Evolutionary conservation across 2,888 invertebrate genomes (phyloP).

Genomic region (Pteria penguin): DNA sequence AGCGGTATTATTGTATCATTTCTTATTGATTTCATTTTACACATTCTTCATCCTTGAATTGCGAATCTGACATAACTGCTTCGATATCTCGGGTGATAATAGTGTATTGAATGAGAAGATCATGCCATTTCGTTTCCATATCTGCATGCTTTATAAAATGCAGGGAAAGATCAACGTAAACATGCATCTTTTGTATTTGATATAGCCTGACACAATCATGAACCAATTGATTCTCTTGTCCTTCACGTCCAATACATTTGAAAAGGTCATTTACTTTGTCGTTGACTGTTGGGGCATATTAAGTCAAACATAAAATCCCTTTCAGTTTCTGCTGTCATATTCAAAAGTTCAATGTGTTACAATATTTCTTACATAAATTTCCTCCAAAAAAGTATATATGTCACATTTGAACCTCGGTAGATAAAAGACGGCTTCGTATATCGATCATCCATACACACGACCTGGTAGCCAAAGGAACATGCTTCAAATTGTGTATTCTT

Average conservation of each 20-base stretch:
- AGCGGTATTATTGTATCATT: background rate
- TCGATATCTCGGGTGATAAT: background rate
- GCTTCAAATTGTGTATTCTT: too few species aligned
- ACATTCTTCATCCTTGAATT: background rate
- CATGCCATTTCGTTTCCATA: background rate
- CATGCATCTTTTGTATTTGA: background rate
- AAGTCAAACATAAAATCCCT: too few species aligned
- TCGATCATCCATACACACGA: too few species aligned
- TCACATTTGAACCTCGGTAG: too few species aligned
- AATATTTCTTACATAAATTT: too few species aligned
- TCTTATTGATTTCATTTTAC: background rate
- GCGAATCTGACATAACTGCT: background rate
- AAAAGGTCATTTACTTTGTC: background rate
- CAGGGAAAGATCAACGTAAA: background rate
- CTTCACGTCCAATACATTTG: background rate
- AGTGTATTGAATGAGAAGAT: background rate
- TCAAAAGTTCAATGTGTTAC: too few species aligned
- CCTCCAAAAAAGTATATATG: too few species aligned
- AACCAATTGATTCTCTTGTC: background rate
- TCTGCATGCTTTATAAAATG: background rate
- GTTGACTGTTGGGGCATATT: background rate
- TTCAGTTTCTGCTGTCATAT: too few species aligned
- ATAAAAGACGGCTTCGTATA: too few species aligned
- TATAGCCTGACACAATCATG: background rate
- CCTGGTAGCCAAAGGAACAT: too few species aligned